phyloP scores from a whole-genome alignment of 2,797 vertebrate species.

The Masticophis lateralis region DNA sequence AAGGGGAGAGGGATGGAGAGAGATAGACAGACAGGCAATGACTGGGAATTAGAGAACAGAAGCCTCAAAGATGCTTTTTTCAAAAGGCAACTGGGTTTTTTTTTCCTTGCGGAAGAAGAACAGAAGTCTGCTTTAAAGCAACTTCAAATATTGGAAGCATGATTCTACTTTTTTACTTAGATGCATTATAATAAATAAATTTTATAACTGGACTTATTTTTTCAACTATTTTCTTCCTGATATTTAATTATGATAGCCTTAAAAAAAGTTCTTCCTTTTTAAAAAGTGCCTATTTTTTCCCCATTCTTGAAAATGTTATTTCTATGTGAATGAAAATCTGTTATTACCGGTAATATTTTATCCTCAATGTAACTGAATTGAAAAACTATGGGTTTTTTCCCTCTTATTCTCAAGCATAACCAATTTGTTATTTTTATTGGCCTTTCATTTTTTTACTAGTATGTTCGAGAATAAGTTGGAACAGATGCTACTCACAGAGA shows the following conservation, averaged over 20 bases:
- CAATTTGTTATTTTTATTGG: conserved; percentile 10
- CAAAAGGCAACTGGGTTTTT: background rate
- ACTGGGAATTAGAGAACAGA: background rate
- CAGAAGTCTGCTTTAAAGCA: background rate
- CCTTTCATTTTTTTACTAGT: conserved; percentile 9
- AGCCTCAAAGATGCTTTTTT: background rate
- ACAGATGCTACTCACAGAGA: background rate
- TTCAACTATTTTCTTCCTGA: background rate
- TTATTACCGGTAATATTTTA: conserved; percentile 9
- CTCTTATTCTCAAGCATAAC: conserved; percentile 1
- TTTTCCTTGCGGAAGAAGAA: background rate
- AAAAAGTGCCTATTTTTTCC: background rate
- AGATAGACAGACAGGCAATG: background rate
- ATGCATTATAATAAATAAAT: background rate
- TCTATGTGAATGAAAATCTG: background rate
- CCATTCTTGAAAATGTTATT: background rate
- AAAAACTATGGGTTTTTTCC: background rate
- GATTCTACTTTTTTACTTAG: background rate
- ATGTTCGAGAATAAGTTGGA: background rate
- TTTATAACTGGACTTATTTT: background rate
- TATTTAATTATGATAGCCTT: background rate
- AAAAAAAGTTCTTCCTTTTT: background rate
- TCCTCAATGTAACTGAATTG: conserved; percentile 4
- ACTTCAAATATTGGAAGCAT: background rate
- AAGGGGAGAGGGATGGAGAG: too few species aligned